phyloP scores from a whole-genome alignment of 2,888 invertebrate species.

The Patella pellucida region DNA sequence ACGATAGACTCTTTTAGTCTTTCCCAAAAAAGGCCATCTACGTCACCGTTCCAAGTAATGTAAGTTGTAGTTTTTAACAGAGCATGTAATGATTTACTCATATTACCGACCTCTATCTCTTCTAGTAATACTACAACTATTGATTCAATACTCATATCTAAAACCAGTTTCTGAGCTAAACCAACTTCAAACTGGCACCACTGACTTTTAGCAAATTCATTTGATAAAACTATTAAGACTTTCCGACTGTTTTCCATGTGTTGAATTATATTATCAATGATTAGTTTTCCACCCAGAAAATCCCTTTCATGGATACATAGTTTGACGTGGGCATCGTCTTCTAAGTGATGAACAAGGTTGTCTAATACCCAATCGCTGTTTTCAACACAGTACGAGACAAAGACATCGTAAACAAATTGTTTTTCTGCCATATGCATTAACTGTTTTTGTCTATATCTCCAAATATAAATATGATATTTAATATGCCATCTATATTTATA shows the following conservation, averaged over 20 bases:
- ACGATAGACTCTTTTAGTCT: too few relatives aligned
- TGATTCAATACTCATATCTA: conserved; percentile 75
- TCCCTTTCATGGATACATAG: conserved; percentile 81
- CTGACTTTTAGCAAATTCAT: conserved; percentile 78
- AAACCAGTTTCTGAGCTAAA: conserved; percentile 76
- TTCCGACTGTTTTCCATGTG: conserved; percentile 79
- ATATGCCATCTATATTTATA: not conserved
- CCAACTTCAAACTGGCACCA: conserved; percentile 84
- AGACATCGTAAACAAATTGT: conserved; percentile 76
- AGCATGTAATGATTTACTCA: conserved; percentile 75
- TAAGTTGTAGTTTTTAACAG: too few relatives aligned
- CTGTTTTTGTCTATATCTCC: conserved; percentile 68
- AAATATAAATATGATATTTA: conserved; percentile 2
- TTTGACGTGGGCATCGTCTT: conserved; percentile 71
- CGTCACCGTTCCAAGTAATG: too few relatives aligned
- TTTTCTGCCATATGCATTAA: conserved; percentile 53
- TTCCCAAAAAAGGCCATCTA: too few relatives aligned
- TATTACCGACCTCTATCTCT: conserved; percentile 76
- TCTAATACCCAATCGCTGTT: conserved; percentile 79
- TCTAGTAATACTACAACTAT: conserved; percentile 79
- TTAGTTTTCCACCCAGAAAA: conserved; percentile 80
- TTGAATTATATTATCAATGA: conserved; percentile 80
- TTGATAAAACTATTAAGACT: conserved; percentile 78
- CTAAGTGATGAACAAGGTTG: conserved; percentile 77
- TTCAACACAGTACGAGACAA: conserved; percentile 80